A percentile compares a stretch with the other conserved stretches of the same genome.
phyloP scores from a whole-genome alignment of 2,797 vertebrate species.

The Sebastiscus tertius region DNA sequence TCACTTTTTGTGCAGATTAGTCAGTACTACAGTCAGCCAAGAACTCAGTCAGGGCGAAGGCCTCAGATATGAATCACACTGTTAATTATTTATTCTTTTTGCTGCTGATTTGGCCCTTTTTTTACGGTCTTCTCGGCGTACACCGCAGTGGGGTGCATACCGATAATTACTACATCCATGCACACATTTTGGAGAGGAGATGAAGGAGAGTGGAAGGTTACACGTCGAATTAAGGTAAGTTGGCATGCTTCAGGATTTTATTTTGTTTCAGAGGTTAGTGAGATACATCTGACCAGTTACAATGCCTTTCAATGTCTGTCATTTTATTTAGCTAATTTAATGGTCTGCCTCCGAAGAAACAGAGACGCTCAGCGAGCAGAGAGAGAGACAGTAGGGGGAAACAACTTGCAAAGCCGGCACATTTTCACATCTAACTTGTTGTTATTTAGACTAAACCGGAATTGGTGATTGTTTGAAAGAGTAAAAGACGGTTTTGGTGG shows the following conservation, averaged over 20 bases:
- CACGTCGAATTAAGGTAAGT: background rate
- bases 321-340: too few species aligned
- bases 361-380: too few species aligned
- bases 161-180: conserved; percentile 35
- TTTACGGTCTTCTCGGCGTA: conserved; percentile 47
- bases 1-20: background rate
- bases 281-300: too few species aligned
- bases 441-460: too few species aligned
- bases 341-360: too few species aligned
- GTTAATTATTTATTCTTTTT: conserved; percentile 70
- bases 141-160: conserved; percentile 52
- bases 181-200: background rate
- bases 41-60: background rate
- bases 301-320: too few species aligned
- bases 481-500: too few species aligned
- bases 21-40: background rate
- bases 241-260: background rate
- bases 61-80: conserved; percentile 42
- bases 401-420: too few species aligned
- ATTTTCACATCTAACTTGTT: too few species aligned
- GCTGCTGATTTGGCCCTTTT: conserved; percentile 67
- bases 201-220: background rate
- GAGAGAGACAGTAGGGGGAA: too few species aligned
- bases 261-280: too few species aligned
- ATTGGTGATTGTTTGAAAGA: too few species aligned